Evolutionary conservation across 2,113 vertebrate genomes (phyloP), one percentile per base, ranked within the genome.

Genomic region (Lycaon pictus): DNA sequence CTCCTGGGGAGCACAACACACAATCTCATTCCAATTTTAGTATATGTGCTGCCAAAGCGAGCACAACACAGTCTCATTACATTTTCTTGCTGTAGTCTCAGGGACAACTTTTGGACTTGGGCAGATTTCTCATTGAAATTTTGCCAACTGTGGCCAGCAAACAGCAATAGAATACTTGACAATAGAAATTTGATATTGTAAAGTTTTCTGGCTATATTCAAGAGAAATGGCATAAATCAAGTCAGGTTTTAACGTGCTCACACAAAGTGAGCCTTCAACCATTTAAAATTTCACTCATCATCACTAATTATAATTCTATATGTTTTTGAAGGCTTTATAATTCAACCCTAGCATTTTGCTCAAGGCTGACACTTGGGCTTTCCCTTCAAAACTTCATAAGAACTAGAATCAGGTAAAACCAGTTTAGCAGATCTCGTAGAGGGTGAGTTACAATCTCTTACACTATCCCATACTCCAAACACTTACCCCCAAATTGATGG

Each of bases 321-420:
- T 71, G 65, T 94, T 96, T 87, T 77, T 91, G 77, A 97, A 96
- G 79, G 67, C 89, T 97, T 93, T 95, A 56, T 65, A 92, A 53
- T 92, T 96, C 95, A 93, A 80, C 87, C 76, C 37, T 86, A 69
- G 85, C 60, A 90, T 93, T 96, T 95, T 69, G 96, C 96, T 96
- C 84, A 90, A 37, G 96, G 97, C 95, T 96, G 83, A 96, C 83
- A 88, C 74, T 88, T 77, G 96, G 92, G 63, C 56, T 96, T 93
- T 98, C 92, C 84, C 96, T 96, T 95, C 56, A 87, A 88, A 80
- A 84, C 69, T 93, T 97, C 90, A 6, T 88, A 84, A 96, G 95
- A 82, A 71, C 35, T 58, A 93, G 89, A 97, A 97, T 96, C 95
- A 53, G 87, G 98, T 95, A 95, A 96, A 97, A 97, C 98, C 97